These are phyloP conservation scores for Blastomussa wellsi DNA, from an alignment of 92 coral and sea anemone genomes.

Conservation along the genomic window DNA sequence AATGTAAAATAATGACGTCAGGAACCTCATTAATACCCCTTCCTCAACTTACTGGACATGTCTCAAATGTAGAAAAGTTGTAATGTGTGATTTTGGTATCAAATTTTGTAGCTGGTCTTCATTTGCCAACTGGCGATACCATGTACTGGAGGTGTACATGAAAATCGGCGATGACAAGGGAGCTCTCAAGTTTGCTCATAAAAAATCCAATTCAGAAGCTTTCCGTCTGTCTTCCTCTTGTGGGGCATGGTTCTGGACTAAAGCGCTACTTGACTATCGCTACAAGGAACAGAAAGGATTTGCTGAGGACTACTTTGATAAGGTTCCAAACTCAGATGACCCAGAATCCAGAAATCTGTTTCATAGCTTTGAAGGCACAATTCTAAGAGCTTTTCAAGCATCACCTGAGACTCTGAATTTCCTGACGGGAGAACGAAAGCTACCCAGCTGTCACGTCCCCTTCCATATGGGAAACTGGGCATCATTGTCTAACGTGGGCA, in stretches of 20 bases:
- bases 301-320: conserved; percentile 61
- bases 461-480: conserved; percentile 59
- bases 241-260: conserved; percentile 74
- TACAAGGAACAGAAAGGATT: conserved; percentile 64
- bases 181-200: conserved; percentile 69
- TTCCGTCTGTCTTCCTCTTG: conserved; percentile 62
- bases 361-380: conserved; percentile 55
- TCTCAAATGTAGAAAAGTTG: not conserved
- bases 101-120: conserved; percentile 68
- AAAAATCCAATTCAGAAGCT: conserved; percentile 68
- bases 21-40: no score
- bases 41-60: not conserved
- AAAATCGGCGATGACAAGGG: conserved; percentile 74
- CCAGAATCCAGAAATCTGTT: conserved; percentile 23
- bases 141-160: conserved; percentile 77
- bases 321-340: conserved; percentile 7
- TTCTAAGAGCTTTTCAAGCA: conserved; percentile 75
- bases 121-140: conserved; percentile 83
- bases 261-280: conserved; percentile 67
- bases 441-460: conserved; percentile 67
- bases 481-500: conserved; percentile 65
- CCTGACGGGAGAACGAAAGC: conserved; percentile 68
- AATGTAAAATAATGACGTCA: no score
- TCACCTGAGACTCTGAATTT: conserved; percentile 53
- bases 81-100: not conserved